phyloP scores from a whole-genome alignment of 2,888 invertebrate species.

The Acanthoscelides obtectus region DNA sequence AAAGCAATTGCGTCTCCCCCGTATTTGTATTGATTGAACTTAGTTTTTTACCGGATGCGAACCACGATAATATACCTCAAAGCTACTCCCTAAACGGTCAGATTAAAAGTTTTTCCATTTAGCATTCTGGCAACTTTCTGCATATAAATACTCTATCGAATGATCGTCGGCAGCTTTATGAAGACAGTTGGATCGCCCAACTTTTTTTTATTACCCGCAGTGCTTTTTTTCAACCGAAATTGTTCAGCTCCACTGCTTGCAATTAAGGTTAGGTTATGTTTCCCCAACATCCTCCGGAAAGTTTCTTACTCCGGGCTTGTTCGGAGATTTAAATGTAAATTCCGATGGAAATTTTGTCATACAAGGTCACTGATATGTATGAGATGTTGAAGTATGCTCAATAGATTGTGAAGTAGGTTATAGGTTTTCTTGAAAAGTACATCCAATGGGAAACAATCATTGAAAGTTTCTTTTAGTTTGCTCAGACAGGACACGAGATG shows the following conservation, averaged over 20 bases:
- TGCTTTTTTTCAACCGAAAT: not conserved
- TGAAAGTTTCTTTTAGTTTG: too few relatives aligned
- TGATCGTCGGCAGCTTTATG: not conserved
- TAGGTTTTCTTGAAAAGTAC: not conserved
- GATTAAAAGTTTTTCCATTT: constrained; percentile 4
- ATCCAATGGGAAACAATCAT: not conserved
- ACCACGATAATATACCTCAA: constrained; percentile 2
- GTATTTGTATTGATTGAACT: not conserved
- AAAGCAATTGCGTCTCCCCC: not conserved
- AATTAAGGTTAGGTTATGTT: not conserved
- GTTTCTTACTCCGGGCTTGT: not conserved
- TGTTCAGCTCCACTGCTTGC: not conserved
- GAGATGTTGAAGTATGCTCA: not conserved
- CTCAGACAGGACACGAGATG: too few relatives aligned
- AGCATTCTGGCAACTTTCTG: not conserved
- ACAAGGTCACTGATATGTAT: not conserved
- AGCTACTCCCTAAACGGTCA: not conserved
- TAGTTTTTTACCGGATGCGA: not conserved
- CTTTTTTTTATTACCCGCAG: not conserved
- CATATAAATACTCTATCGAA: constrained; percentile 3
- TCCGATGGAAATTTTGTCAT: not conserved
- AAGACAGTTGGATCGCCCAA: not conserved
- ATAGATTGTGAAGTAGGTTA: not conserved
- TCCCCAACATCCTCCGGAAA: not conserved
- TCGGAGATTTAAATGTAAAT: not conserved